Evolutionary conservation across 1,140 invertebrate species (phyloP).

Genomic region (Mamestra configurata): DNA sequence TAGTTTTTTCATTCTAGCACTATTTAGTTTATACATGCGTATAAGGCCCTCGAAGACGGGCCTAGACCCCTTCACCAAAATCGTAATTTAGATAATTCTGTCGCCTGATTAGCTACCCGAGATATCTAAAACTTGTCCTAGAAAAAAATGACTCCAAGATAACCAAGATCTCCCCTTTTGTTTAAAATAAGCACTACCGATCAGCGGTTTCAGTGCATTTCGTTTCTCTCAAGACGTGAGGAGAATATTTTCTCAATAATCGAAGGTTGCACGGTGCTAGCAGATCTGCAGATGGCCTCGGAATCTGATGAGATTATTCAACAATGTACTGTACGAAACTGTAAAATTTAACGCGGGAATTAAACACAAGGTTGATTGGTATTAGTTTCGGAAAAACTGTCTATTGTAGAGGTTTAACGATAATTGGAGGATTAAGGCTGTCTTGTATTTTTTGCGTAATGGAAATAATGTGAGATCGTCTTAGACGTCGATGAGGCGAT

Average conservation of each 20-base stretch:
- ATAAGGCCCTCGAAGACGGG: no score
- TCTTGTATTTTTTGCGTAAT: no score
- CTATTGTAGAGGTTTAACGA: no score
- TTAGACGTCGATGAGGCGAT: no score
- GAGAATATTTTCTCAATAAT: slow-evolving; percentile 9
- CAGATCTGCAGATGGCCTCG: background rate
- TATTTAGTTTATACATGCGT: no score
- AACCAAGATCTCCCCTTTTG: background rate
- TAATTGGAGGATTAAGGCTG: no score
- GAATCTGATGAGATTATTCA: slow-evolving; percentile 5
- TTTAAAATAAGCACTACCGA: background rate
- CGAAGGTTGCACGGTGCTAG: slow-evolving; percentile 1
- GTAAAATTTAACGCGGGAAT: slow-evolving; percentile 10
- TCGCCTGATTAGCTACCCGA: no score
- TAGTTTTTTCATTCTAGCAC: no score
- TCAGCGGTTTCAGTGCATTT: slow-evolving; percentile 5
- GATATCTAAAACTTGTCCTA: background rate
- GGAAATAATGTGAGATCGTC: no score
- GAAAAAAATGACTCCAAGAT: background rate
- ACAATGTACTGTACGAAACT: background rate
- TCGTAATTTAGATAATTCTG: no score
- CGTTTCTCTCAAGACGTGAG: slow-evolving; percentile 2
- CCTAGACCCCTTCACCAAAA: no score
- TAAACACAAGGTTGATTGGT: slow-evolving; percentile 20
- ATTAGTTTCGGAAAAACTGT: background rate